Evolutionary conservation across 2,888 invertebrate species (phyloP).

Genomic region (Trissonchulus latispiculum): DNA sequence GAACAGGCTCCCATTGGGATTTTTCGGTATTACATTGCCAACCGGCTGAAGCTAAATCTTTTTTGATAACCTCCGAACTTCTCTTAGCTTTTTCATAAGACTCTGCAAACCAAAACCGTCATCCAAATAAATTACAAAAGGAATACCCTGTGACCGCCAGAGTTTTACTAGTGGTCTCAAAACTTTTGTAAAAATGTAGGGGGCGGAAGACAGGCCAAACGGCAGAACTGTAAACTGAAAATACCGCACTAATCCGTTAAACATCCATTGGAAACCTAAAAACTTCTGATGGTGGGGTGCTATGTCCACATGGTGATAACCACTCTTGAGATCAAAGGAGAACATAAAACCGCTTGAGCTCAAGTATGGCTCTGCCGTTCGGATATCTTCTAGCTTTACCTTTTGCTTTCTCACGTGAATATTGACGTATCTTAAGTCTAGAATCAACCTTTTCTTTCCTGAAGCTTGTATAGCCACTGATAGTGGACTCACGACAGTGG

Average conservation of each 20-base stretch:
- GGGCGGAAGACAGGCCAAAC: conserved; percentile 18
- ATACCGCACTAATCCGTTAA: background rate
- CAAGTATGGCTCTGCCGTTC: background rate
- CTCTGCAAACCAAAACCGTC: conserved; percentile 15
- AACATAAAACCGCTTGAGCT: conserved; percentile 10
- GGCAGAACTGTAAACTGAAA: conserved; percentile 20
- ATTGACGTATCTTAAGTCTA: conserved; percentile 6
- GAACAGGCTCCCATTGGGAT: background rate
- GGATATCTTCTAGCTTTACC: background rate
- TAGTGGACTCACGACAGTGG: background rate
- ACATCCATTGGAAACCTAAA: conserved; percentile 16
- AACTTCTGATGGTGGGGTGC: background rate
- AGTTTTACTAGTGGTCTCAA: conserved; percentile 2
- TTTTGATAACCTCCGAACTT: no score
- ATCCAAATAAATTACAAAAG: conserved; percentile 17
- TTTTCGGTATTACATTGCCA: background rate
- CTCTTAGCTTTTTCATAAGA: no score
- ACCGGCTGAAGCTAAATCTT: background rate
- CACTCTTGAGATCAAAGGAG: conserved; percentile 18
- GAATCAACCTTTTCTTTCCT: conserved; percentile 13
- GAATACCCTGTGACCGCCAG: conserved; percentile 16
- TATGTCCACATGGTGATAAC: conserved; percentile 21
- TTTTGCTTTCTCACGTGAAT: background rate
- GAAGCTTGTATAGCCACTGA: conserved; percentile 7
- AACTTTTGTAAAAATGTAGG: conserved; percentile 20